Conservation (phyloP, 2,113 vertebrate genomes). For the Hippolais icterina region DNA sequence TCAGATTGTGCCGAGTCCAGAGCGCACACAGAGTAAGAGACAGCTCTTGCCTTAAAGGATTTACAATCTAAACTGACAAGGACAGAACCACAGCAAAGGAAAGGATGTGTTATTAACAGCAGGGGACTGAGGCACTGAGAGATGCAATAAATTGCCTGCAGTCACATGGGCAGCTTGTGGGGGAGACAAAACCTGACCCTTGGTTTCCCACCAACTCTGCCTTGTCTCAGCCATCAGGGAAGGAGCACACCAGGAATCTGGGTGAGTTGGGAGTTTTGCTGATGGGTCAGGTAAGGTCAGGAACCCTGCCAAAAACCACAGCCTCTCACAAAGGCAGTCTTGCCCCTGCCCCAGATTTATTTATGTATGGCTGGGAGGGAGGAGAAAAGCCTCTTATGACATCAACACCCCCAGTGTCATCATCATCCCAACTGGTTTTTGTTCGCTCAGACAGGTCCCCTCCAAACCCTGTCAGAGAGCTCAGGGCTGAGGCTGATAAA, state of each 20-base stretch:
- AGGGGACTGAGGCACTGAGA: neutral
- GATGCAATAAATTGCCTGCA: slow-evolving; percentile 7
- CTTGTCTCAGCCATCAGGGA: neutral
- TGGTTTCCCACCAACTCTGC: rapidly evolving
- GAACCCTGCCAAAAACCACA: neutral
- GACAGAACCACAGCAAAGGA: slow-evolving; percentile 36
- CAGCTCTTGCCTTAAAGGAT: slow-evolving; percentile 38
- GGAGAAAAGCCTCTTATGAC: neutral
- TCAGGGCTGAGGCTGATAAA: neutral
- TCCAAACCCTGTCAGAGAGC: neutral
- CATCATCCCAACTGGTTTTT: rapidly evolving
- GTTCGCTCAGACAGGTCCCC: neutral
- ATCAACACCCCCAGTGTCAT: rapidly evolving
- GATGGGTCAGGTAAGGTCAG: neutral
- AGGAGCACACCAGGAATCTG: rapidly evolving
- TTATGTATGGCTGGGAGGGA: neutral
- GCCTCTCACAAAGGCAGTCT: neutral
- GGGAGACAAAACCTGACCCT: neutral
- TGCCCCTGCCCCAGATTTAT: neutral
- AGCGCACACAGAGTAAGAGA: neutral
- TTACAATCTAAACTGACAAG: slow-evolving; percentile 44
- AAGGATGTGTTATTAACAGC: slow-evolving; percentile 52
- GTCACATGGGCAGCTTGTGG: neutral
- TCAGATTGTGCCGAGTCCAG: neutral
- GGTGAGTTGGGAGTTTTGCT: neutral